Evolutionary conservation across 1,140 invertebrate species (phyloP), one percentile per base, ranked within the genome.

Genomic region (Marisa cornuarietis): DNA sequence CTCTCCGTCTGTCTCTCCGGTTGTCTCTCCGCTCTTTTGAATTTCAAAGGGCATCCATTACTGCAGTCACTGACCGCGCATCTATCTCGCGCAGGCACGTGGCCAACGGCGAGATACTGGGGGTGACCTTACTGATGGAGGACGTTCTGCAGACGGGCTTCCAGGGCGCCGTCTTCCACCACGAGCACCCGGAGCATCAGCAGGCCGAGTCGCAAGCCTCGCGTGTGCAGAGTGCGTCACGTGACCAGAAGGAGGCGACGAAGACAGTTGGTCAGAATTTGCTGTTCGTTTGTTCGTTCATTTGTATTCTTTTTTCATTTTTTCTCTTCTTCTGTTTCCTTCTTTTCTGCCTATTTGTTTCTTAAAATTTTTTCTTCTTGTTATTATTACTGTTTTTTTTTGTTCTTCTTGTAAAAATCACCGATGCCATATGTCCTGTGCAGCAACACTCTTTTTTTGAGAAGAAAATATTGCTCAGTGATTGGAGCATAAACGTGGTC

Each of bases 31-130:
- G 2, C n/a, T n/a, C n/a, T n/a, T n/a, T n/a, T n/a, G n/a, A n/a
- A n/a, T n/a, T n/a, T n/a, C n/a, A n/a, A n/a, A n/a, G 24, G 24
- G 24, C 63, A 65, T 65, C 24, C 24, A 24, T 22, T 22, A 6
- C 2, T 22, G 20, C 24, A 22, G 63, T 20, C 24, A 65, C 24
- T 11, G 31, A 81, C 22, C 14, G n/a, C 31, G 31, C 31, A 42
- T 6, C 72, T 7, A 13, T 26, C 24, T 80, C 31, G 72, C 79
- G 22, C 80, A 91, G 90, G 79, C 89, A 90, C 85, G 88, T 90
- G 14, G 88, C 90, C 11, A 89, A 90, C 81, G 90, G 90, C 14
- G 90, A 91, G 80, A 89, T 91, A 24, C 86, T 91, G 13, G 90
- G 90, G 9, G 88, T 91, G 13, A 86, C 86, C 9, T 73, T 91